A percentile compares a stretch with the other conserved stretches of the same genome.
Evolutionary conservation across 2,797 vertebrate species (phyloP).

Genomic region (Apodemus agrarius): DNA sequence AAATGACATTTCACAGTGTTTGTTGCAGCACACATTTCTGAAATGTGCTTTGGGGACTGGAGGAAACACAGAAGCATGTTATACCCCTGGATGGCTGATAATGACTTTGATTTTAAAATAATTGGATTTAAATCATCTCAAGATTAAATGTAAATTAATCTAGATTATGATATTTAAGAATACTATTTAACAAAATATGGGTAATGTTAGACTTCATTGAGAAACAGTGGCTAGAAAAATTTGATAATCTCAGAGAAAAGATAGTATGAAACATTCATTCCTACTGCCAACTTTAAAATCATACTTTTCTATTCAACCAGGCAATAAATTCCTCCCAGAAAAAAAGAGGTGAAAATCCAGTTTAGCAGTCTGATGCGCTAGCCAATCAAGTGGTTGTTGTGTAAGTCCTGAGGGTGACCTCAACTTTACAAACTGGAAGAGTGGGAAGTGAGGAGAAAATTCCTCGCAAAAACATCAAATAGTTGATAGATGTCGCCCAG

Average conservation of each 20-base stretch:
- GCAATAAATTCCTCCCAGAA: not conserved
- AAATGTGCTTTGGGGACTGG: slow-evolving; percentile 1
- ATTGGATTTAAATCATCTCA: slow-evolving; percentile 23
- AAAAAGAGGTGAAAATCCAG: not conserved
- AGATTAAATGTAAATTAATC: slow-evolving; percentile 9
- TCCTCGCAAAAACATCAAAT: not conserved
- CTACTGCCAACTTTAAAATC: not conserved
- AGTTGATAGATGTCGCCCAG: not conserved
- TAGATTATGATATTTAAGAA: not conserved
- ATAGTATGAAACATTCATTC: not conserved
- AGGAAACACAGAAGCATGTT: slow-evolving; percentile 6
- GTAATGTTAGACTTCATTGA: not conserved
- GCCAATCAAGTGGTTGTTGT: not conserved
- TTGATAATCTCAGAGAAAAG: not conserved
- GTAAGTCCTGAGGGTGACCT: not conserved
- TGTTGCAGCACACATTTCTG: not conserved
- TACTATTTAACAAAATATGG: not conserved
- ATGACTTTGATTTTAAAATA: not conserved
- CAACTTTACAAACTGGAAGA: not conserved
- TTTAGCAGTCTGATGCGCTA: not conserved
- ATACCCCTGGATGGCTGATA: not conserved
- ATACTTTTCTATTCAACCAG: not conserved
- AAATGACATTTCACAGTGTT: not conserved
- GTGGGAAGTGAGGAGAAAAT: not conserved
- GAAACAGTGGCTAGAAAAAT: not conserved